These are phyloP conservation scores for Epizoanthus stellaris DNA, from an alignment of 92 coral and sea anemone species.

Conservation along the genomic window DNA sequence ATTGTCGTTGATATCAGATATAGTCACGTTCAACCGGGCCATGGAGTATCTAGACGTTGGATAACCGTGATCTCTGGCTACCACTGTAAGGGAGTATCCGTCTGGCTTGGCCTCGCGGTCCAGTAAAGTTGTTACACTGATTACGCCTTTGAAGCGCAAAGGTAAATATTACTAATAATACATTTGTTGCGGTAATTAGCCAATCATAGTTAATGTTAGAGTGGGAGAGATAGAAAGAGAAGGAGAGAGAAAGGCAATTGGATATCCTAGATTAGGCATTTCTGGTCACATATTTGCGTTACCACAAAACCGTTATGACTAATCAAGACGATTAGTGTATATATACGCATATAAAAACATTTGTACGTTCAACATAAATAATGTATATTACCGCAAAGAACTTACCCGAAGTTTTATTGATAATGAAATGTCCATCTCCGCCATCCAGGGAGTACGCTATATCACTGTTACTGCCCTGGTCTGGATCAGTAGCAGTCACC, in stretches of 20 bases:
- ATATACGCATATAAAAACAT: no score
- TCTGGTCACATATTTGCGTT: no score
- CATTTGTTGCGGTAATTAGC: no score
- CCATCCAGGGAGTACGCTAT: slow-evolving; percentile 77
- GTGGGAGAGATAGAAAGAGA: not conserved
- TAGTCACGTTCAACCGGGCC: slow-evolving; percentile 79
- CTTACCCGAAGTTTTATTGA: slow-evolving; percentile 86
- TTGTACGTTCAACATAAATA: no score
- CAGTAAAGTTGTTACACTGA: slow-evolving; percentile 67
- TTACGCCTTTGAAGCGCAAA: slow-evolving; percentile 61
- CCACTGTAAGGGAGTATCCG: slow-evolving; percentile 78
- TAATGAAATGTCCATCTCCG: slow-evolving; percentile 79
- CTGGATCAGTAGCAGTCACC: slow-evolving; percentile 89
- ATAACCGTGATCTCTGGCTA: slow-evolving; percentile 95
- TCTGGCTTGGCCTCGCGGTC: slow-evolving; percentile 92
- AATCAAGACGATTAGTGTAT: no score
- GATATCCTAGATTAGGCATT: not conserved
- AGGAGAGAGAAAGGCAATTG: not conserved
- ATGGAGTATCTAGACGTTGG: slow-evolving; percentile 76
- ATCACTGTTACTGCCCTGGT: slow-evolving; percentile 90
- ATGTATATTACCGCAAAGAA: no score
- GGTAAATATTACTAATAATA: no score
- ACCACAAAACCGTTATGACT: no score
- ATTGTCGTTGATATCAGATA: slow-evolving; percentile 94
- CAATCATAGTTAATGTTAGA: no score